A percentile compares a stretch with the other conserved stretches of the same genome.
Evolutionary conservation across 2,888 invertebrate species (phyloP).

Genomic region (Perizoma affinitatum): DNA sequence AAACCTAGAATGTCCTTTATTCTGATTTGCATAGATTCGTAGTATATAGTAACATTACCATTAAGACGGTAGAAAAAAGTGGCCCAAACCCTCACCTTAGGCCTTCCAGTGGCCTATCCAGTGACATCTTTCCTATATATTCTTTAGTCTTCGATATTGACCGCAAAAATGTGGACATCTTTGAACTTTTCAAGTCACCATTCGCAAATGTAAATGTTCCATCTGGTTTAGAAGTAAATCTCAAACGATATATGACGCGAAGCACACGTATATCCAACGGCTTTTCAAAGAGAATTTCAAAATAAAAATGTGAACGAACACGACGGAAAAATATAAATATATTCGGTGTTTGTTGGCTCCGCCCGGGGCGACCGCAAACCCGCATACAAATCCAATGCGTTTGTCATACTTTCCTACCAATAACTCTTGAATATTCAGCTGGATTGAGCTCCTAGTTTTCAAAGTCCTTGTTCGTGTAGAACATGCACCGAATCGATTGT

Average conservation of each 20-base stretch:
- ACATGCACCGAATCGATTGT: neutral
- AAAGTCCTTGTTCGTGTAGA: slow-evolving; percentile 16
- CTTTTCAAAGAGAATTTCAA: slow-evolving; percentile 34
- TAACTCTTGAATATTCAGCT: slow-evolving; percentile 32
- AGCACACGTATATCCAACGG: slow-evolving; percentile 14
- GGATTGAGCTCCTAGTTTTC: slow-evolving; percentile 10
- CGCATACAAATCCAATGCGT: slow-evolving; percentile 50
- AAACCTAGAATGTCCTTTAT: no score
- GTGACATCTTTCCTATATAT: no score
- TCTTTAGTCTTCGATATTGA: no score
- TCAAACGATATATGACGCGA: slow-evolving; percentile 11
- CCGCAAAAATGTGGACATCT: no score
- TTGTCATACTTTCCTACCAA: slow-evolving; percentile 42
- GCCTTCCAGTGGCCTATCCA: no score
- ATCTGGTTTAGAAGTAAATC: slow-evolving; percentile 17
- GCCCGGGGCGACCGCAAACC: slow-evolving; percentile 26
- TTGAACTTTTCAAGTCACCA: neutral
- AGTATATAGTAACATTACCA: no score
- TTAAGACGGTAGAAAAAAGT: no score
- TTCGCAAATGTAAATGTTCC: neutral
- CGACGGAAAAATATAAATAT: slow-evolving; percentile 32
- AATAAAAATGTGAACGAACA: slow-evolving; percentile 39
- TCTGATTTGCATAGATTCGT: no score
- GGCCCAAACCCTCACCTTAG: no score
- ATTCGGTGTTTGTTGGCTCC: slow-evolving; percentile 23